These are phyloP conservation scores for Sarcophaga carnaria DNA, from an alignment of 2,888 invertebrate species.

Conservation along the genomic window DNA sequence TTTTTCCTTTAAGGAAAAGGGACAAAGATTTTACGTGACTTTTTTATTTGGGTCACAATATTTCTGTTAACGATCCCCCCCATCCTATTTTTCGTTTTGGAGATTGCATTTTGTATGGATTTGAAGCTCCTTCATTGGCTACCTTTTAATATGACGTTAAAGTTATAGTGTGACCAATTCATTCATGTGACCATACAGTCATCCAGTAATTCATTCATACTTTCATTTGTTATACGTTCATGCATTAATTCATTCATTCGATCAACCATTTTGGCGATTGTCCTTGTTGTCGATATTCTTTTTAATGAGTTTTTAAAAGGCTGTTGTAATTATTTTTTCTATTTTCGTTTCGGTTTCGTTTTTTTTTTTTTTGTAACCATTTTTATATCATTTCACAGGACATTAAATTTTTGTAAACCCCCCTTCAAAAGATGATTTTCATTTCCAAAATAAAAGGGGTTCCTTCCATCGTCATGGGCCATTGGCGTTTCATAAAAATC, in stretches of 20 bases:
- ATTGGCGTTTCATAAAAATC: slow-evolving; percentile 28
- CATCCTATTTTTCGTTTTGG: not conserved
- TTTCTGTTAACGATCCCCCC: slow-evolving; percentile 24
- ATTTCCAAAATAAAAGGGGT: slow-evolving; percentile 9
- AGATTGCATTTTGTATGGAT: not conserved
- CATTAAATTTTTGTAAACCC: slow-evolving; percentile 19
- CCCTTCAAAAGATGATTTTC: not conserved
- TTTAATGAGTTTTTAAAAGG: slow-evolving; percentile 65
- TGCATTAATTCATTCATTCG: slow-evolving; percentile 47
- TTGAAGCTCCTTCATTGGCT: not conserved
- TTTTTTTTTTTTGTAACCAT: too few relatives aligned
- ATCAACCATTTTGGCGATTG: not conserved
- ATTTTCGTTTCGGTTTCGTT: not conserved
- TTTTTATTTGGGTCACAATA: slow-evolving; percentile 49
- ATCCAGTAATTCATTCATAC: slow-evolving; percentile 26
- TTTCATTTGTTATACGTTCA: slow-evolving; percentile 33
- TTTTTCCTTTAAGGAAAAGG: not conserved
- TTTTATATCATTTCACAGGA: slow-evolving; percentile 39
- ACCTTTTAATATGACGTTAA: slow-evolving; percentile 1
- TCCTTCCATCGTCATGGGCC: not conserved
- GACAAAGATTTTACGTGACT: not conserved
- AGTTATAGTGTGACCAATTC: not conserved
- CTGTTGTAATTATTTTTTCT: slow-evolving; percentile 11
- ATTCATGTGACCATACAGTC: not conserved
- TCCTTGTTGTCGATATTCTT: slow-evolving; percentile 48